Evolutionary conservation across 2,797 vertebrate species (phyloP).

Genomic region (Strix occidentalis): DNA sequence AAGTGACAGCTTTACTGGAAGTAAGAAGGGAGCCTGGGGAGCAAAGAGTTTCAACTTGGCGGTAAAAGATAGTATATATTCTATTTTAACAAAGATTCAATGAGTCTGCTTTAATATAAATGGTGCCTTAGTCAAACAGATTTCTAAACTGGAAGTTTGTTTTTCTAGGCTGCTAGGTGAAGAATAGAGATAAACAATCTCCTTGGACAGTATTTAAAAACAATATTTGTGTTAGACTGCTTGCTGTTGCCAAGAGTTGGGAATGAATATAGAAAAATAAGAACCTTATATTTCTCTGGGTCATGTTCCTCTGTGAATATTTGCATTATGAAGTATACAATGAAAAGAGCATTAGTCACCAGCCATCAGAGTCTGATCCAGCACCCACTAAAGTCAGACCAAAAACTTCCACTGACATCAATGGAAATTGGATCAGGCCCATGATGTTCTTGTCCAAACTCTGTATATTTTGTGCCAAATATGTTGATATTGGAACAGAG

Average conservation of each 20-base stretch:
- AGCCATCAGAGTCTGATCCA: neutral
- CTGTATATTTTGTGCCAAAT: neutral
- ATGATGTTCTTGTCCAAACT: neutral
- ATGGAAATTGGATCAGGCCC: neutral
- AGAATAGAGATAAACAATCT: conserved; percentile 27
- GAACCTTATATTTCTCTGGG: neutral
- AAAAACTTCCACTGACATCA: conserved; percentile 29
- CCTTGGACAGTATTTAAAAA: conserved; percentile 12
- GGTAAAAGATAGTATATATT: neutral
- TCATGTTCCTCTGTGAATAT: neutral
- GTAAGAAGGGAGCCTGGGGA: neutral
- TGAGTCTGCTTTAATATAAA: neutral
- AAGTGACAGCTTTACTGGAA: conserved; percentile 1
- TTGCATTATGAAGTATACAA: conserved; percentile 21
- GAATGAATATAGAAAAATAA: conserved; percentile 41
- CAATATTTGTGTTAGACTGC: conserved; percentile 14
- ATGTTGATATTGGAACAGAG: neutral
- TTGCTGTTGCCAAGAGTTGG: neutral
- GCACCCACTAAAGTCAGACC: neutral
- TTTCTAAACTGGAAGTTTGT: conserved; percentile 8
- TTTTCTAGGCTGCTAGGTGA: conserved; percentile 34
- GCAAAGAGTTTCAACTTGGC: neutral
- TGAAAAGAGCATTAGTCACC: conserved; percentile 18
- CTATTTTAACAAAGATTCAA: neutral
- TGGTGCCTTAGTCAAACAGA: neutral